These are phyloP conservation scores for Dicranocentrus wangi DNA, from an alignment of 2,888 invertebrate genomes.

Conservation along the genomic window DNA sequence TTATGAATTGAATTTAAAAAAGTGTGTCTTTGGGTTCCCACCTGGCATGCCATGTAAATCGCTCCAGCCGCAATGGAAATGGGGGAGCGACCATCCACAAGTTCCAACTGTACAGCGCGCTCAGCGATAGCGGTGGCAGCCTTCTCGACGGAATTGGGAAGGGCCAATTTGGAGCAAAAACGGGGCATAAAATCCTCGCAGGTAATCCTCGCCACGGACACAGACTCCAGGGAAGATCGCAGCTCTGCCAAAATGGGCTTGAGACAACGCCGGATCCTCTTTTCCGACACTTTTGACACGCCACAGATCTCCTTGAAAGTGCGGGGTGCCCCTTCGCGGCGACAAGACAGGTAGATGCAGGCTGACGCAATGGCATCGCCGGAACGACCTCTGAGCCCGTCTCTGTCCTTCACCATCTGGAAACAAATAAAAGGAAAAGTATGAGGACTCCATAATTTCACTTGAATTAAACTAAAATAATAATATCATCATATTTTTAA, in stretches of 20 bases:
- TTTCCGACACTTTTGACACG: constrained; percentile 97
- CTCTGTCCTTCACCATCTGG: constrained; percentile 95
- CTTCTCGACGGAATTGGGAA: constrained; percentile 90
- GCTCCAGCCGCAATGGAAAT: constrained; percentile 99
- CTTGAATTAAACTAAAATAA: too few species aligned
- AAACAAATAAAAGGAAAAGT: too few species aligned
- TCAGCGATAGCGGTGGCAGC: constrained; percentile 97
- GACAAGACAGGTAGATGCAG: constrained; percentile 97
- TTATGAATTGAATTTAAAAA: too few species aligned
- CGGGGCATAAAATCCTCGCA: constrained; percentile 99
- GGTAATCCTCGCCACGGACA: constrained; percentile 96
- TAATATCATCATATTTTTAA: too few species aligned
- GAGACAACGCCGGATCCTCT: constrained; percentile 98
- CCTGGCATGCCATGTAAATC: constrained; percentile 99
- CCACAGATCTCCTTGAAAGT: constrained; percentile 99
- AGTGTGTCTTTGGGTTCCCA: constrained; percentile 75
- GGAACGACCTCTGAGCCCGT: constrained; percentile 93
- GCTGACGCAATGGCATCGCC: constrained; percentile 99
- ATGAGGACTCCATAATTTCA: too few species aligned
- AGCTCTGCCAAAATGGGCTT: constrained; percentile 95
- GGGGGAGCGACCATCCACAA: constrained; percentile 97
- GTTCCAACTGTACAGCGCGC: constrained; percentile 95
- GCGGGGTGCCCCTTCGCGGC: constrained; percentile 97
- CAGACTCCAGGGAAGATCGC: constrained; percentile 95
- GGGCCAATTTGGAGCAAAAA: constrained; percentile 93